Percentiles rank a stretch among this genome's conserved stretches.
Conservation (phyloP, 2,888 invertebrate species). For the Brenthis ino region DNA sequence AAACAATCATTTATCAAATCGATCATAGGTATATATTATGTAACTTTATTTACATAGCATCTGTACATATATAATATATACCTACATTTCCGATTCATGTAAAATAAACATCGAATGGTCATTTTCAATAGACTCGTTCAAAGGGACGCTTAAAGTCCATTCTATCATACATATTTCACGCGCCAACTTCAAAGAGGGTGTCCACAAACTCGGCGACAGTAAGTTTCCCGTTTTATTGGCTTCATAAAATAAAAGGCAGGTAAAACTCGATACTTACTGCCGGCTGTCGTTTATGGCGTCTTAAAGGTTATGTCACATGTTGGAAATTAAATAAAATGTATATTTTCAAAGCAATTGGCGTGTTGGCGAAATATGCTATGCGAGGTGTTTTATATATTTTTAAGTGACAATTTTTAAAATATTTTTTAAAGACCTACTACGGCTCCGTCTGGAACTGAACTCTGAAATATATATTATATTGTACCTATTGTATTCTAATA, state of each 20-base stretch:
- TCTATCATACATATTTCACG: slow-evolving; percentile 38
- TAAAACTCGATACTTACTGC: slow-evolving; percentile 33
- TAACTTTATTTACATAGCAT: too few species aligned
- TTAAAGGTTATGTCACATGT: slow-evolving; percentile 30
- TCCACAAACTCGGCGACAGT: slow-evolving; percentile 46
- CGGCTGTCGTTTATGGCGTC: slow-evolving; percentile 34
- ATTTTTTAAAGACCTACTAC: too few species aligned
- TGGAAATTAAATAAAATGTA: slow-evolving; percentile 29
- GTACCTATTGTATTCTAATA: too few species aligned
- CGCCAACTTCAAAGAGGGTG: slow-evolving; percentile 36
- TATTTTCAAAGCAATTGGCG: background rate
- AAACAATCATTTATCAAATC: too few species aligned
- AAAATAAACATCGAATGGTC: too few species aligned
- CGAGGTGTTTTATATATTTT: too few species aligned
- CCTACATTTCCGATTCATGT: too few species aligned
- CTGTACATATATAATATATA: too few species aligned
- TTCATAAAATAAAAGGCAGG: slow-evolving; percentile 57
- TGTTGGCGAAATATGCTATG: background rate
- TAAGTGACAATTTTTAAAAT: too few species aligned
- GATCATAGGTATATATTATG: too few species aligned
- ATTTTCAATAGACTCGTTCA: background rate
- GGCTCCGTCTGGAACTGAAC: too few species aligned
- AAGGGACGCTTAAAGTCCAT: slow-evolving; percentile 29
- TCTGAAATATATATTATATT: too few species aligned
- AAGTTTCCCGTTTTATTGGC: slow-evolving; percentile 52